Percentiles rank a stretch among this genome's conserved stretches.
These are phyloP conservation scores for Sabellastarte sp. DNA, from an alignment of 2,888 invertebrate species.

Conservation along the genomic window DNA sequence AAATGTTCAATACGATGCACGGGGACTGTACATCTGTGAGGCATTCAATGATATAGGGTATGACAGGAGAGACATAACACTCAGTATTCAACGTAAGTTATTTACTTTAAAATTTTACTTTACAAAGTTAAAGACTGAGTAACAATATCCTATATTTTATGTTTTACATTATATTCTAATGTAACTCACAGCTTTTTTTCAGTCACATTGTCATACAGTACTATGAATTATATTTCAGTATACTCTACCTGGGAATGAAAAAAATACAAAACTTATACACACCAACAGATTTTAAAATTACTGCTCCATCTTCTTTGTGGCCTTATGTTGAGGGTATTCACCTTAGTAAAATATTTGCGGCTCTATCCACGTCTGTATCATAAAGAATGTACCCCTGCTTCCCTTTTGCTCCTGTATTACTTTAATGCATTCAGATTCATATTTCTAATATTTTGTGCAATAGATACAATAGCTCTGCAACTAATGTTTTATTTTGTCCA, in stretches of 20 bases:
- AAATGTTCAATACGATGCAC: slow-evolving; percentile 13
- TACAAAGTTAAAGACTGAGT: not conserved
- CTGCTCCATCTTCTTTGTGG: too few relatives aligned
- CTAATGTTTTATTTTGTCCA: not conserved
- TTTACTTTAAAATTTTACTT: not conserved
- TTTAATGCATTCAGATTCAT: too few relatives aligned
- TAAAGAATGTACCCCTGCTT: too few relatives aligned
- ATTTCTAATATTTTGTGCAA: not conserved
- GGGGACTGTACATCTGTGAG: slow-evolving; percentile 27
- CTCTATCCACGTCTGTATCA: too few relatives aligned
- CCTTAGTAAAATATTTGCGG: too few relatives aligned
- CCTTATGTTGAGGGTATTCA: too few relatives aligned
- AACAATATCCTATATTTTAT: not conserved
- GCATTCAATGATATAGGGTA: slow-evolving; percentile 25
- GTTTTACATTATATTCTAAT: slow-evolving; percentile 4
- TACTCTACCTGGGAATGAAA: too few relatives aligned
- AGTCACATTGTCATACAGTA: not conserved
- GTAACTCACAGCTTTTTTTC: not conserved
- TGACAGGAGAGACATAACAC: slow-evolving; percentile 17
- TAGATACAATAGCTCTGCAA: not conserved
- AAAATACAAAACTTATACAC: too few relatives aligned
- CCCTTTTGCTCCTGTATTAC: too few relatives aligned
- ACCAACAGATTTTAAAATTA: too few relatives aligned
- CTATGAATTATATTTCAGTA: too few relatives aligned
- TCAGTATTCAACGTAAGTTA: slow-evolving; percentile 23